Conservation (phyloP, 2,797 vertebrate genomes). For the Enteromius thamalakanensis region DNA sequence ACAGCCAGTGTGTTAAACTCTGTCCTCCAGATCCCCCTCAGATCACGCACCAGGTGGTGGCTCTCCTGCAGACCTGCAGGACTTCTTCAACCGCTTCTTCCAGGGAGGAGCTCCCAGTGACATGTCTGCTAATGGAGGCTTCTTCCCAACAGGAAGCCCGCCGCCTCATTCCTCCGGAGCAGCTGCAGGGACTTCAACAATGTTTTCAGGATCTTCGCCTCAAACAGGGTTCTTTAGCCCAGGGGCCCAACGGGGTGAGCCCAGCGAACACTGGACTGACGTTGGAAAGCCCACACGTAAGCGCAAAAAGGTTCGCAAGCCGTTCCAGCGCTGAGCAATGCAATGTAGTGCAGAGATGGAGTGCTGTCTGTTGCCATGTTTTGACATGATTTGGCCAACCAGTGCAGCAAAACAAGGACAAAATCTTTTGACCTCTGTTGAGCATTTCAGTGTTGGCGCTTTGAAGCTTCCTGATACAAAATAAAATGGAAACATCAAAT, state of each 20-base stretch:
- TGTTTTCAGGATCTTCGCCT: slow-evolving; percentile 74
- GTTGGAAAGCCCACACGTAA: slow-evolving; percentile 75
- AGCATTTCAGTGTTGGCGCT: slow-evolving; percentile 25
- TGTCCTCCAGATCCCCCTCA: slow-evolving; percentile 74
- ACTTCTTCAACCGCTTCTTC: slow-evolving; percentile 89
- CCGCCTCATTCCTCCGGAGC: slow-evolving; percentile 68
- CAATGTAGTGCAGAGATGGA: neutral
- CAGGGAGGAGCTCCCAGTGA: slow-evolving; percentile 82
- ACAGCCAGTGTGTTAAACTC: neutral
- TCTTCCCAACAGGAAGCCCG: slow-evolving; percentile 74
- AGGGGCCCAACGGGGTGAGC: slow-evolving; percentile 69
- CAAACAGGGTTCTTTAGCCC: slow-evolving; percentile 74
- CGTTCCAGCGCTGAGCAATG: slow-evolving; percentile 86
- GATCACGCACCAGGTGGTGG: slow-evolving; percentile 74
- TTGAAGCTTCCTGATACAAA: slow-evolving; percentile 21
- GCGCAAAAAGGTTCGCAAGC: slow-evolving; percentile 90
- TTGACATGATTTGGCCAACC: slow-evolving; percentile 5
- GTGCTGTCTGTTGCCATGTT: neutral
- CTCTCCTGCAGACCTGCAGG: slow-evolving; percentile 86
- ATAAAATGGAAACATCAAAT: neutral
- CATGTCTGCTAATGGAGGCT: slow-evolving; percentile 83
- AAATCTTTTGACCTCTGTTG: slow-evolving; percentile 22
- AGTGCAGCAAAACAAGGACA: slow-evolving; percentile 1
- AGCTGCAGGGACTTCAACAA: slow-evolving; percentile 62
- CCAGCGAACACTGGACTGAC: slow-evolving; percentile 74